Evolutionary conservation across 2,888 invertebrate genomes (phyloP).

Genomic region (Eurois occulta): DNA sequence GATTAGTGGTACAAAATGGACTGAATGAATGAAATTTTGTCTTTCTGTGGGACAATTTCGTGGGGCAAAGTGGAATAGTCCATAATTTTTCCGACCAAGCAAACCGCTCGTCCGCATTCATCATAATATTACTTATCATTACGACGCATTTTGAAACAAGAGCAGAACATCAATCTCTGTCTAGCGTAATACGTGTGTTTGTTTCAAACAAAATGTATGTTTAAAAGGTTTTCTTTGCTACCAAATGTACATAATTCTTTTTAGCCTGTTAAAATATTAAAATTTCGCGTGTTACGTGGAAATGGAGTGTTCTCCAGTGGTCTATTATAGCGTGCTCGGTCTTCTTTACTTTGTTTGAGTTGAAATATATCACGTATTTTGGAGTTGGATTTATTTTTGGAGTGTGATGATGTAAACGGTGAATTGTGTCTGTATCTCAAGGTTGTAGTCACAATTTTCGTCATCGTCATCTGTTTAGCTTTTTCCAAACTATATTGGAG

Average conservation of each 20-base stretch:
- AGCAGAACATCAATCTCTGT: constrained; percentile 79
- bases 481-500: not conserved
- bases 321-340: constrained; percentile 42
- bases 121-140: constrained; percentile 82
- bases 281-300: constrained; percentile 32
- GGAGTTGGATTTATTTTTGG: constrained; percentile 8
- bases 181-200: constrained; percentile 70
- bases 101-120: constrained; percentile 68
- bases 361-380: constrained; percentile 23
- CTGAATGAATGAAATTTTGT: too few relatives aligned
- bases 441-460: not conserved
- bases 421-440: not conserved
- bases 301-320: constrained; percentile 50
- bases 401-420: not conserved
- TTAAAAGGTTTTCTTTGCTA: constrained; percentile 69
- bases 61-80: not conserved
- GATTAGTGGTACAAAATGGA: not conserved
- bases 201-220: constrained; percentile 61
- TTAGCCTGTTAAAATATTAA: constrained; percentile 60
- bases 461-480: not conserved
- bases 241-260: constrained; percentile 48
- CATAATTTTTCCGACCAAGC: constrained; percentile 25
- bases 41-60: not conserved
- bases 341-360: constrained; percentile 28
- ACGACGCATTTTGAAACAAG: constrained; percentile 77